Evolutionary conservation across 2,888 invertebrate species (phyloP), one percentile per base, ranked within the genome.

Genomic region (Isotomurus palustris): DNA sequence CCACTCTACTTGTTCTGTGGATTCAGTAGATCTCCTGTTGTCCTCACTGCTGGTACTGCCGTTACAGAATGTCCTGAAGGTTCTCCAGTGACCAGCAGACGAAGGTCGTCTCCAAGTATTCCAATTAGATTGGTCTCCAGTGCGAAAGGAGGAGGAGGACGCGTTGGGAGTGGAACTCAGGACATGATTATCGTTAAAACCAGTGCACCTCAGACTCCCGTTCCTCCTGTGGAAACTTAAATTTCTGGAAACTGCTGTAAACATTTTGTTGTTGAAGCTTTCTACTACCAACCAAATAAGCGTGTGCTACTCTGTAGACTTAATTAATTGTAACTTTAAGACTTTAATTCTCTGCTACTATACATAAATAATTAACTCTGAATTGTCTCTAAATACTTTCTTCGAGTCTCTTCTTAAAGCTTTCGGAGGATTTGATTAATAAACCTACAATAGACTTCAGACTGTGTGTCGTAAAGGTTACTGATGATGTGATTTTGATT

Each of bases 1-100:
- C 64, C 64, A 17, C 49, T 64, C 24, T 64, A 58, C 43, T 32
- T 64, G 5, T 60, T 64, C 40, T 64, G 64, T 56, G 58, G 58
- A n/a, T 58, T 51, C 19, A 58, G 58, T 43, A 48, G 60, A 53
- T 52, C 53, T 41, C 60, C 58, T 5, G 53, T 61, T 29, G 53
- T 57, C 14, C 51, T 48, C n/a, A 25, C 38, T 25, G 47, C 47
- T 27, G 54, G 51, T 29, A 54, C 50, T 29, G 19, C 36, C 21
- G n/a, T n/a, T n/a, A n/a, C n/a, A n/a, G n/a, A n/a, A n/a, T n/a
- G n/a, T n/a, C n/a, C n/a, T n/a, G 32, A 56, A 45, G 53, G 49
- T 17, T 17, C 25, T 14, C 44, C 38, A n/a, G 24, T 22, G 6
- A 14, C 21, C 4, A 19, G 28, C 12, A 6, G 12, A 22, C 29